These are phyloP conservation scores for Malurus leucopterus DNA, from an alignment of 2,797 vertebrate species.

Conservation along the genomic window DNA sequence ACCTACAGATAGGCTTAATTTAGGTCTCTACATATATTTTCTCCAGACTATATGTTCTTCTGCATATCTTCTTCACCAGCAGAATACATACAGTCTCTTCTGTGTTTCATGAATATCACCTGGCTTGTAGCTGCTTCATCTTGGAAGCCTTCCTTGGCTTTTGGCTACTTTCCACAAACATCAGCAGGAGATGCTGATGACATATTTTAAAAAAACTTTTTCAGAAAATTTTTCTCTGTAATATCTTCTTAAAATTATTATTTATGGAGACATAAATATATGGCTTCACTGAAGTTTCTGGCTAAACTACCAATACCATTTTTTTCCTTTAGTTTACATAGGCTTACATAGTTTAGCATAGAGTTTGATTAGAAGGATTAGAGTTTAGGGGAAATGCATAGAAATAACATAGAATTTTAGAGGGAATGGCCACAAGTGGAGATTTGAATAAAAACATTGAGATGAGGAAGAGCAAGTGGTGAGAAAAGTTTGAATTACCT, in stretches of 20 bases:
- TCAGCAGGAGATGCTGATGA: neutral
- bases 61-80: neutral
- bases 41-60: neutral
- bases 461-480: neutral
- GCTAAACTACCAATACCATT: rapidly evolving
- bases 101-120: neutral
- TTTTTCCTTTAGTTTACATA: neutral
- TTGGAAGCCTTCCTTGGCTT: neutral
- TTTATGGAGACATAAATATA: neutral
- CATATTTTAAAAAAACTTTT: neutral
- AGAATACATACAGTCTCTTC: neutral
- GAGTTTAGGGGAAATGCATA: neutral
- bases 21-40: neutral
- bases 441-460: neutral
- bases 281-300: neutral
- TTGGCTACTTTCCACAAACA: neutral
- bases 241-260: neutral
- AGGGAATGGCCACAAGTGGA: neutral
- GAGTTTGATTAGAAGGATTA: neutral
- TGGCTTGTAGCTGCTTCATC: neutral
- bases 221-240: neutral
- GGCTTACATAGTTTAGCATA: neutral
- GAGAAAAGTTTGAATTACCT: neutral
- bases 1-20: neutral
- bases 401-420: neutral